Evolutionary conservation across 2,113 vertebrate species (phyloP).

Genomic region (Capreolus pygargus): DNA sequence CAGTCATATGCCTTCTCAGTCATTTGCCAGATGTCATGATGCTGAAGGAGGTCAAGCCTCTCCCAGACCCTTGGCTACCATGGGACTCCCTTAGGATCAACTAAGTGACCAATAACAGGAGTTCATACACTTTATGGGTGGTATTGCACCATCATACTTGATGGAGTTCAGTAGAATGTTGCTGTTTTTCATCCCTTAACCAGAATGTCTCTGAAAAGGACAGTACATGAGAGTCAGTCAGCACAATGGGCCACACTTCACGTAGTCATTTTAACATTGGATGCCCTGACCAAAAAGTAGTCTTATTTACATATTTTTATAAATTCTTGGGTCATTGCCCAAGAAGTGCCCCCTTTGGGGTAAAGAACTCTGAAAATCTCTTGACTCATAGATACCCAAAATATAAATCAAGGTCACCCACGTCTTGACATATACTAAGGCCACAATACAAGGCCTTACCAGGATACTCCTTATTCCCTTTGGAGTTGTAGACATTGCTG

Average conservation of each 20-base stretch:
- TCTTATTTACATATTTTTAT: background rate
- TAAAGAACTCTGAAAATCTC: constrained; percentile 27
- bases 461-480: background rate
- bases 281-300: background rate
- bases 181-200: background rate
- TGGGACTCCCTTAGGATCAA: background rate
- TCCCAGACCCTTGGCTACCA: background rate
- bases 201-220: constrained; percentile 4
- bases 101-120: background rate
- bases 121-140: background rate
- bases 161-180: background rate
- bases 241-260: background rate
- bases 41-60: background rate
- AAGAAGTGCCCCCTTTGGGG: background rate
- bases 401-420: background rate
- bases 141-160: background rate
- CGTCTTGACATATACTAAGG: constrained; percentile 5
- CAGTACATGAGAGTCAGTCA: background rate
- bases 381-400: constrained; percentile 18
- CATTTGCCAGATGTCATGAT: background rate
- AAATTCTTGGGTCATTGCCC: background rate
- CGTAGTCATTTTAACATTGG: background rate
- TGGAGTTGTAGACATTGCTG: background rate
- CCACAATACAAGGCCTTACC: background rate
- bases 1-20: background rate